phyloP scores from a whole-genome alignment of 2,797 vertebrate species.

The Myotis planiceps region DNA sequence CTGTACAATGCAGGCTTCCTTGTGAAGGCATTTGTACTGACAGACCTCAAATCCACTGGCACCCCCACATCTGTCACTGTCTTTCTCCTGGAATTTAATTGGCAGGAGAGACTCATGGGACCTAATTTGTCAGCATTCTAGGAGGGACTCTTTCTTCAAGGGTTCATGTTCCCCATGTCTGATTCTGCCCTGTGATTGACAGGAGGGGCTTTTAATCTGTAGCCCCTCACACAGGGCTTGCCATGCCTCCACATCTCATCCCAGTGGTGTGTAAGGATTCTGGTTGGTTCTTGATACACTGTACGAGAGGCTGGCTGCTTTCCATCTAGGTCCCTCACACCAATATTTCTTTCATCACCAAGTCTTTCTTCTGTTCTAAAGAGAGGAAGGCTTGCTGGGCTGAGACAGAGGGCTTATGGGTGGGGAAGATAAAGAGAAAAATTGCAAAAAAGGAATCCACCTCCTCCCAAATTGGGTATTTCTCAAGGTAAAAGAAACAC shows the following conservation, averaged over 20 bases:
- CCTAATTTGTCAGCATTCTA: slow-evolving; percentile 29
- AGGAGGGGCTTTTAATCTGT: neutral
- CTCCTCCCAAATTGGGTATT: neutral
- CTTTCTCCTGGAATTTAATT: slow-evolving; percentile 64
- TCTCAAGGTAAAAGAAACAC: neutral
- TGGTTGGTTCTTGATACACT: neutral
- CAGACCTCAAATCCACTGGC: slow-evolving; percentile 10
- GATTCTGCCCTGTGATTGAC: neutral
- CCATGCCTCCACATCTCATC: neutral
- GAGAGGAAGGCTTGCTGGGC: neutral
- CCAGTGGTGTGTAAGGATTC: neutral
- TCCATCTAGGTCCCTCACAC: neutral
- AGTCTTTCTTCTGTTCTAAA: neutral
- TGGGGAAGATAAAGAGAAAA: neutral
- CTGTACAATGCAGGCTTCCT: neutral
- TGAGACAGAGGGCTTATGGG: neutral
- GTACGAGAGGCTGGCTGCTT: neutral
- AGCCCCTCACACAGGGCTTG: neutral
- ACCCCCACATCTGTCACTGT: slow-evolving; percentile 51
- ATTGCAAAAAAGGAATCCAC: neutral
- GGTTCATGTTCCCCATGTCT: neutral
- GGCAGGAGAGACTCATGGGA: neutral
- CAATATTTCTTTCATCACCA: neutral
- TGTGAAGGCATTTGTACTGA: slow-evolving; percentile 36
- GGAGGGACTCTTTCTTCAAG: slow-evolving; percentile 8